Base-by-base conservation (phyloP, 2,797 vertebrate genomes). In the Notolepis coatsorum region DNA sequence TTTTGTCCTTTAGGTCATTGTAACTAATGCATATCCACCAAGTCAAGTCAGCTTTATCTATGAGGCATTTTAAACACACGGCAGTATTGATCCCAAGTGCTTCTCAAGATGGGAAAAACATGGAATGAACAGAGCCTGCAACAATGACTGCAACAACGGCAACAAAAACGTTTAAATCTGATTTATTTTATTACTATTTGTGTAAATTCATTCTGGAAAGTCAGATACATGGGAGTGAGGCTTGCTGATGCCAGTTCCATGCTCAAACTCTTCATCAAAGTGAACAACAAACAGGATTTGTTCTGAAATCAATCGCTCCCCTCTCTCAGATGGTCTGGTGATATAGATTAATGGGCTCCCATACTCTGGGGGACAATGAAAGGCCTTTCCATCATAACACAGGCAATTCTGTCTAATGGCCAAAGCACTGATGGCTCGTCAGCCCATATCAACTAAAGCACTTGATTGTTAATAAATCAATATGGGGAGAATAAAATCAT, bases 271-370 rank as follows among this genome's bases (percentile, higher is more conserved):
- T 54, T 56, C 21, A 43, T 68, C 37, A 43, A 56, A 38, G 13
- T 7, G 31, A 51, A 28, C 24, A n/a, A 15, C 25, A 24, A 48
- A 41, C 17, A 4, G 27, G 5, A 33, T 58, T 53, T 5, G 10
- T 42, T 50, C 25, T 27, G 27, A 50, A 61, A 49, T 42, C 58
- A 41, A 48, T 42, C 6, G 37, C 9, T 2, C 24, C 24, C 1
- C 35, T 39, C 27, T 45, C 38, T 25, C 55, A 42, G 27, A 42
- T 35, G 49, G 33, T 33, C 7, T 7, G 8, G 33, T 41, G 52
- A 47, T 56, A 21, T 49, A 49, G 68, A 71, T 55, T 24, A 21
- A 49, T 49, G 25, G 5, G 25, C 12, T 41, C 17, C 13, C 27
- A 18, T 42, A 42, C 42, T 21, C 43, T 1, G 21, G 21, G 45